These are phyloP conservation scores for Naja naja DNA, from an alignment of 2,113 vertebrate species.

Conservation along the genomic window DNA sequence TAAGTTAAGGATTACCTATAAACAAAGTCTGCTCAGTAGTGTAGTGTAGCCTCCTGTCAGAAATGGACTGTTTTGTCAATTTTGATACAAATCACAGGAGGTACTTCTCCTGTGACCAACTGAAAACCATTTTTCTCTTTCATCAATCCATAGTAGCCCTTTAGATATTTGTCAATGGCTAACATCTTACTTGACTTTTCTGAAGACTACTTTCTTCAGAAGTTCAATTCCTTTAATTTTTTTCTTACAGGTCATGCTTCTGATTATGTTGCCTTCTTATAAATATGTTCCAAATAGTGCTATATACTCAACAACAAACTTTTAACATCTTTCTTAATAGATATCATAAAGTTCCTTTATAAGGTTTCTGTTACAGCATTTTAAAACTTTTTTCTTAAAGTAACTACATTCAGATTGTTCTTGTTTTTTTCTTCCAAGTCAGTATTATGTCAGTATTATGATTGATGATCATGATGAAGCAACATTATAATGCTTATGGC, in stretches of 20 bases:
- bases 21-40: background rate
- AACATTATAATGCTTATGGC: background rate
- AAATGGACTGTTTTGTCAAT: background rate
- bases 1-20: background rate
- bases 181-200: background rate
- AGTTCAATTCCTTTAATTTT: background rate
- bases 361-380: background rate
- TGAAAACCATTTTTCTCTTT: background rate
- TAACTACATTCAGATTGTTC: background rate
- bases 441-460: background rate
- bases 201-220: background rate
- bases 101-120: background rate
- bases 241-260: background rate
- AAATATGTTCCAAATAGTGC: background rate
- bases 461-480: background rate
- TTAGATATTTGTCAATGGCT: background rate
- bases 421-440: background rate
- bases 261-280: background rate
- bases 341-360: background rate
- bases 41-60: background rate
- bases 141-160: background rate
- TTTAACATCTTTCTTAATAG: background rate
- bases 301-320: background rate
- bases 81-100: background rate
- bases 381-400: background rate